Base-by-base conservation (phyloP, 2,797 vertebrate genomes). In the Sphenodon punctatus region DNA sequence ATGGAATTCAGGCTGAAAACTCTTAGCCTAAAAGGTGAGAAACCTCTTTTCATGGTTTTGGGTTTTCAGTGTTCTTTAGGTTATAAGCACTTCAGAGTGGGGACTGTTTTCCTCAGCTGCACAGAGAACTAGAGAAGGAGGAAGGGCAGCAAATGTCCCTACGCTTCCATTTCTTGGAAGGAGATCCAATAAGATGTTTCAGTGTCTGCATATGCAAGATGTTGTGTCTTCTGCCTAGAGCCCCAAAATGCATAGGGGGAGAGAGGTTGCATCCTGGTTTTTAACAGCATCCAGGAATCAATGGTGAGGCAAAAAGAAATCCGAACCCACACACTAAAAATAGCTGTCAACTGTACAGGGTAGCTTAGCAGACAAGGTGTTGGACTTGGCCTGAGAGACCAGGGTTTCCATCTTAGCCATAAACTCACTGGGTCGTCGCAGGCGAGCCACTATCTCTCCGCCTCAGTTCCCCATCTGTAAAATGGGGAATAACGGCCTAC, bases 1-100 rank as follows among this genome's bases (percentile, higher is more conserved):
- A 97, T 97, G 0, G 98, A 99, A 74, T 99, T 99, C 93, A 97
- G 99, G 42, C 96, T 99, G 66, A 99, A 99, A 93, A 97, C 98
- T 3, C 97, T 99, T 94, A 99, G 98, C 88, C 89, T 99, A 27
- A 98, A 98, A 95, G 98, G 99, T 99, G 93, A 30, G 81, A 10
- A 12, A 9, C 10, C 20, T 16, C 45, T 27, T 65, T 42, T 70
- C 0, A 0, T n/a, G 5, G n/a, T 10, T 20, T n/a, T 17, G 58
- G 8, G 14, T 42, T 34, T 67, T 73, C 42, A 67, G n/a, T 59
- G 11, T 55, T 34, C 58, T 64, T 58, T 22, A 1, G 11, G 22
- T 23, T 22, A 32, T 7, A 22, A 11, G 8, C 11, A 58, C 32
- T 32, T 20, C 11, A 7, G 32, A 20, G 20, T 11, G 49, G 48